Evolutionary conservation across 2,888 invertebrate species (phyloP).

Genomic region (Lochmaea crataegi): DNA sequence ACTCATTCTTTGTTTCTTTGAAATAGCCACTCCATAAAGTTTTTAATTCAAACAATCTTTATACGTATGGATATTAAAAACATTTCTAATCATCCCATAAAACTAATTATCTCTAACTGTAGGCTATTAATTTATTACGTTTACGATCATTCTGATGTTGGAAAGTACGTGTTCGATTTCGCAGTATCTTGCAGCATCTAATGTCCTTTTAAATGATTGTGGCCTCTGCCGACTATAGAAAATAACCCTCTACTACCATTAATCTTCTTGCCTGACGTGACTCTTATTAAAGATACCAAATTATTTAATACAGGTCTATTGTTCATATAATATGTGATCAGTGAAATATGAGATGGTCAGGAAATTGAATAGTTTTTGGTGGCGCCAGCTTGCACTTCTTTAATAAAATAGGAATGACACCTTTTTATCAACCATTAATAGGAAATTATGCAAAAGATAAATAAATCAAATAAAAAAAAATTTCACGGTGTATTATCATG

Average conservation of each 20-base stretch:
- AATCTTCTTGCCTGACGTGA: constrained; percentile 49
- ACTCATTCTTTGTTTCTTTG: no score
- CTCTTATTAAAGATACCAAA: constrained; percentile 51
- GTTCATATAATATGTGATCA: constrained; percentile 36
- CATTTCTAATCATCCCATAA: no score
- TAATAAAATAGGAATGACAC: background rate
- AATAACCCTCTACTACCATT: constrained; percentile 46
- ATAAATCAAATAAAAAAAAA: no score
- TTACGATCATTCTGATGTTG: no score
- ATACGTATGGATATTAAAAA: no score
- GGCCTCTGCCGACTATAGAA: constrained; percentile 42
- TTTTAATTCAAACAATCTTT: no score
- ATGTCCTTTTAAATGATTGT: constrained; percentile 39
- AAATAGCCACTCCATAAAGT: no score
- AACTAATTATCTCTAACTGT: no score
- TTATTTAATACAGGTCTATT: constrained; percentile 48
- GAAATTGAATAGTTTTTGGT: background rate
- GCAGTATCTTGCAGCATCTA: background rate
- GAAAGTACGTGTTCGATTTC: no score
- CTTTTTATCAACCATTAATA: background rate
- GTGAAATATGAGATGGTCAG: constrained; percentile 45
- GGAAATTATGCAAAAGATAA: no score
- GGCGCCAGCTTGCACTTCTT: background rate
- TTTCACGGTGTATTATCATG: no score
- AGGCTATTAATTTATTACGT: no score